Conservation (phyloP, 1,140 invertebrate species). For the Ceratoteleas bidentatus region DNA sequence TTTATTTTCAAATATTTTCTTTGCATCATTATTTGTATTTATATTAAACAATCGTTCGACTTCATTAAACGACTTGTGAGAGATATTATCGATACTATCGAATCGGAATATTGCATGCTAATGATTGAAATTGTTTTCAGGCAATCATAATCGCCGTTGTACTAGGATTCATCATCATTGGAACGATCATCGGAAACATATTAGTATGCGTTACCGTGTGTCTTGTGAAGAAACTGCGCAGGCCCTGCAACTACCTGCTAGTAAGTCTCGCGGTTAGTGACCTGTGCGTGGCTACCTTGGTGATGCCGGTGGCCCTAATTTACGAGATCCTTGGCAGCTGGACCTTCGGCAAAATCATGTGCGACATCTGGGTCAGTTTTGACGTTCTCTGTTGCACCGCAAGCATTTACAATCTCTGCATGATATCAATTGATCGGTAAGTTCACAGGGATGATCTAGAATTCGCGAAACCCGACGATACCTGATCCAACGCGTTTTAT, state of each 20-base stretch:
- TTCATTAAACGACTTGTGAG: no score
- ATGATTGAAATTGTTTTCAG: constrained; percentile 73
- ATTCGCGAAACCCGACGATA: neutral
- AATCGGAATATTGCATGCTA: no score
- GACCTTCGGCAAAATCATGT: constrained; percentile 91
- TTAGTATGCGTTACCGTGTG: constrained; percentile 94
- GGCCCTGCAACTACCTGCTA: constrained; percentile 93
- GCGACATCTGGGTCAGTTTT: constrained; percentile 93
- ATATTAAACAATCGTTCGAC: no score
- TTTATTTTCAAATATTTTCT: no score
- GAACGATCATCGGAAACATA: constrained; percentile 93
- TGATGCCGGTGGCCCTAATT: constrained; percentile 92
- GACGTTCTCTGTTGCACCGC: constrained; percentile 92
- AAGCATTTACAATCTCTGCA: constrained; percentile 95
- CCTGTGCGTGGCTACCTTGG: constrained; percentile 90
- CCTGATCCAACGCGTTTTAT: constrained; percentile 3
- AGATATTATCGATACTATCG: no score
- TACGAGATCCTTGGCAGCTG: constrained; percentile 91
- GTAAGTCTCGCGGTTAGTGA: constrained; percentile 94
- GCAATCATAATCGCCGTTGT: constrained; percentile 87
- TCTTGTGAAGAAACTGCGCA: constrained; percentile 91
- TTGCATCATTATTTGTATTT: no score
- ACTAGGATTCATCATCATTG: constrained; percentile 88
- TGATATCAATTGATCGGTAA: constrained; percentile 92
- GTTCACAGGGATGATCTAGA: constrained; percentile 39